A percentile compares a stretch with the other conserved stretches of the same genome.
phyloP scores from a whole-genome alignment of 2,113 vertebrate species.

The Colossoma macropomum region DNA sequence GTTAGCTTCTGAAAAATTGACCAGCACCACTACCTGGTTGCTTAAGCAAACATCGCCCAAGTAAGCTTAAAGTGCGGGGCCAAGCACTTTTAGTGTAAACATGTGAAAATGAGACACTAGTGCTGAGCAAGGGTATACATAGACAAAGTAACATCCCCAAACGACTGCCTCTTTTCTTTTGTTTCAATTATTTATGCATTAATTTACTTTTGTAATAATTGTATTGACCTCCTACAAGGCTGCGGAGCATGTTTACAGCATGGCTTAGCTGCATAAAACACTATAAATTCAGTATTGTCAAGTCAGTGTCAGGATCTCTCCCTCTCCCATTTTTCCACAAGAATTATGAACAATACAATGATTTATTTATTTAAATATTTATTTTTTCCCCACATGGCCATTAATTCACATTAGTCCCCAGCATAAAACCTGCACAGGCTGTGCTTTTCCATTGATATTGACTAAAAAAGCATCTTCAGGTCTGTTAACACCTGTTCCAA shows the following conservation, averaged over 20 bases:
- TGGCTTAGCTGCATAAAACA: background rate
- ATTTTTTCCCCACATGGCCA: constrained; percentile 18
- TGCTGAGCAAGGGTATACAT: background rate
- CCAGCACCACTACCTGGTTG: constrained; percentile 20
- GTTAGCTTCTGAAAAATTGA: constrained; percentile 6
- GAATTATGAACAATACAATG: constrained; percentile 33
- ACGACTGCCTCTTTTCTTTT: background rate
- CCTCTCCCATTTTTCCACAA: constrained; percentile 7
- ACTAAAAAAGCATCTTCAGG: constrained; percentile 57
- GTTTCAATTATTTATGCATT: background rate
- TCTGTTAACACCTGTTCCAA: constrained; percentile 61
- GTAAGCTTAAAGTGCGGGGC: background rate
- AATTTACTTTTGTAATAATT: constrained; percentile 7
- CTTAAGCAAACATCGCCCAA: constrained; percentile 27
- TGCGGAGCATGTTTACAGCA: background rate
- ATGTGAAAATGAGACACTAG: constrained; percentile 24
- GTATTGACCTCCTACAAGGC: background rate
- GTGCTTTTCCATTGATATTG: constrained; percentile 43
- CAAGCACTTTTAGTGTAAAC: background rate
- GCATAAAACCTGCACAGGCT: constrained; percentile 35
- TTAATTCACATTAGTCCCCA: constrained; percentile 53
- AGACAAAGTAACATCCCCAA: background rate
- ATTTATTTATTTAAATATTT: constrained; percentile 2
- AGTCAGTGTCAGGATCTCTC: background rate
- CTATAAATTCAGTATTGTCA: background rate